Conservation (phyloP, 2,888 invertebrate species). For the Biston betularia region DNA sequence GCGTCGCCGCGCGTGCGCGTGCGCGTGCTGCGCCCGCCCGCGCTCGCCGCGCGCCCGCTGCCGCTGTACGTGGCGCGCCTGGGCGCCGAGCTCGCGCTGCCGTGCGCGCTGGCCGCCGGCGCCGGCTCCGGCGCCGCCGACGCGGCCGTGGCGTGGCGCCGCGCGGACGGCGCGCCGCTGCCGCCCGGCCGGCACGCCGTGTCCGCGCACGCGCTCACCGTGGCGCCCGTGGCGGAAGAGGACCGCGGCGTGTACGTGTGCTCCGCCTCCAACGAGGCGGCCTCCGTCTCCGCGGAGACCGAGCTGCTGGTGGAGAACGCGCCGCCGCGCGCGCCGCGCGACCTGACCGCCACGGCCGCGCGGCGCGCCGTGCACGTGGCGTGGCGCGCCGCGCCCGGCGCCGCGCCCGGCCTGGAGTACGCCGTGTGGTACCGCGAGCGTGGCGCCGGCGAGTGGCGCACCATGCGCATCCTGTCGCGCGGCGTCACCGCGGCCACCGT, state of each 20-base stretch:
- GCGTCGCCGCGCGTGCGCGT: slow-evolving; percentile 94
- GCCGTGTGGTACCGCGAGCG: slow-evolving; percentile 94
- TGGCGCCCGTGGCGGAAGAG: slow-evolving; percentile 91
- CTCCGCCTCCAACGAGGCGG: slow-evolving; percentile 94
- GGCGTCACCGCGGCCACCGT: slow-evolving; percentile 92
- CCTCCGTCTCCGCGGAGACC: slow-evolving; percentile 92
- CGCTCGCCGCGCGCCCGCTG: slow-evolving; percentile 92
- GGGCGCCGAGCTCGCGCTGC: slow-evolving; percentile 92
- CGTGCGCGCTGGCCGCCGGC: slow-evolving; percentile 87
- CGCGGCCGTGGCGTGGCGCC: slow-evolving; percentile 76
- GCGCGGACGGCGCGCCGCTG: slow-evolving; percentile 90
- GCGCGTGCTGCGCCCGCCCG: slow-evolving; percentile 94
- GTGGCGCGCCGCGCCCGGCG: slow-evolving; percentile 93
- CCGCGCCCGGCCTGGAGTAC: slow-evolving; percentile 91
- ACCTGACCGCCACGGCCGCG: slow-evolving; percentile 91
- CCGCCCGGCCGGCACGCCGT: slow-evolving; percentile 89
- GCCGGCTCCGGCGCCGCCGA: slow-evolving; percentile 81
- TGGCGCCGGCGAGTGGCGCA: slow-evolving; percentile 93
- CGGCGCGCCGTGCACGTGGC: slow-evolving; percentile 90
- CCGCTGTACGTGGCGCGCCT: slow-evolving; percentile 93
- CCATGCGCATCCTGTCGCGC: slow-evolving; percentile 90
- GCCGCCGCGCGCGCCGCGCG: slow-evolving; percentile 96
- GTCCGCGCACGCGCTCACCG: slow-evolving; percentile 93
- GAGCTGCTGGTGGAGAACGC: slow-evolving; percentile 94
- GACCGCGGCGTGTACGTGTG: slow-evolving; percentile 96